phyloP scores from a whole-genome alignment of 1,140 invertebrate species.

The Steinernema khuongi region DNA sequence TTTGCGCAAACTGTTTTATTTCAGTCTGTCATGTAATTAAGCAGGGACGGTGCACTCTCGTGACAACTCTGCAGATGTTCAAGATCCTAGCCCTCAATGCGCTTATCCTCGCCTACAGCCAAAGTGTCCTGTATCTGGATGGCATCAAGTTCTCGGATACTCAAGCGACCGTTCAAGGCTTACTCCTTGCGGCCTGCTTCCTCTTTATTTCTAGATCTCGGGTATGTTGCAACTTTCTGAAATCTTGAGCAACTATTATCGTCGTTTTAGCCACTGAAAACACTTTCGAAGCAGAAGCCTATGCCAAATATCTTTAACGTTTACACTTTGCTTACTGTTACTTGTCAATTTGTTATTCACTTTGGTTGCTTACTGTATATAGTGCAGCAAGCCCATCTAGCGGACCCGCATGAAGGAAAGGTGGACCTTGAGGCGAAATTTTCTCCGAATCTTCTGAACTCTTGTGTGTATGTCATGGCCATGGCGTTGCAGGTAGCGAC shows the following conservation, averaged over 20 bases:
- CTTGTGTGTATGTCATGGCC: constrained; percentile 95
- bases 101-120: constrained; percentile 91
- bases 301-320: constrained; percentile 97
- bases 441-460: constrained; percentile 86
- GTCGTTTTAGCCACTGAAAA: constrained; percentile 76
- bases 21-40: constrained; percentile 97
- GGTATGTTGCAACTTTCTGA: constrained; percentile 62
- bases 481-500: constrained; percentile 93
- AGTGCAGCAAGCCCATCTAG: constrained; percentile 62
- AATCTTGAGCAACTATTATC: constrained; percentile 16
- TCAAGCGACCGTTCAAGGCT: constrained; percentile 82
- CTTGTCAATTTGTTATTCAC: constrained; percentile 89
- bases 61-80: constrained; percentile 99
- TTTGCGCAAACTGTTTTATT: constrained; percentile 17
- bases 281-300: constrained; percentile 83
- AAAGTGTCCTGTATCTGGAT: constrained; percentile 94
- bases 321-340: constrained; percentile 90
- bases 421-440: constrained; percentile 79
- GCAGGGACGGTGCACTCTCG: constrained; percentile 94
- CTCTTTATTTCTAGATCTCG: constrained; percentile 96
- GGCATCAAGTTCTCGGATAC: constrained; percentile 95
- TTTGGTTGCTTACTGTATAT: constrained; percentile 84
- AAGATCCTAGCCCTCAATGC: constrained; percentile 99
- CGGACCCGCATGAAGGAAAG: constrained; percentile 49
- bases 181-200: constrained; percentile 89